Percentiles rank a stretch among this genome's conserved stretches.
Evolutionary conservation across 2,113 vertebrate species (phyloP).

Genomic region (Eidolon helvum): DNA sequence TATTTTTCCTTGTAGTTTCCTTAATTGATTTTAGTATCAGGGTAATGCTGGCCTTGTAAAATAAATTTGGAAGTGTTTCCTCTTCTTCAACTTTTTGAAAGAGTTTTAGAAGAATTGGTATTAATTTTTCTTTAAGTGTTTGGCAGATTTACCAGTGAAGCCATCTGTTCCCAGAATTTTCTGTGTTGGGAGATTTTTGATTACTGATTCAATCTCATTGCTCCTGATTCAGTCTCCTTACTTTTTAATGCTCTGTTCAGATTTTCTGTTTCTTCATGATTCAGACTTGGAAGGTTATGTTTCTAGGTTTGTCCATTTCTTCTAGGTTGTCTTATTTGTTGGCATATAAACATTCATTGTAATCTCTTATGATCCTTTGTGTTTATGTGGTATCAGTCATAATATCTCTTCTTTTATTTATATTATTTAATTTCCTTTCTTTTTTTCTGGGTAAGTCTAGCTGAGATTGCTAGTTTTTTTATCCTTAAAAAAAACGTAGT

Average conservation of each 20-base stretch:
- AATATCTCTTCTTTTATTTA: not conserved
- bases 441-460: not conserved
- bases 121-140: too few species aligned
- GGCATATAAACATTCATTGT: not conserved
- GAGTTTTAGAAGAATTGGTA: too few species aligned
- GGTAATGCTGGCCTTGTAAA: too few species aligned
- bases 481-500: not conserved
- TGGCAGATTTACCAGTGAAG: not conserved
- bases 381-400: not conserved
- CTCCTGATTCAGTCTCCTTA: not conserved
- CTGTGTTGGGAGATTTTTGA: not conserved
- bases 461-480: not conserved
- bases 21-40: not conserved
- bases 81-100: too few species aligned
- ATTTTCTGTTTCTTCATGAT: not conserved
- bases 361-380: not conserved
- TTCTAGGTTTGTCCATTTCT: not conserved
- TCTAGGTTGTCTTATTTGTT: not conserved
- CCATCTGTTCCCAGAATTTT: not conserved
- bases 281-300: not conserved
- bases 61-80: too few species aligned
- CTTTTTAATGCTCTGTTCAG: not conserved
- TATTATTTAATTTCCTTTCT: not conserved
- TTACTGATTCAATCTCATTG: not conserved
- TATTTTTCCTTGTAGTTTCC: not conserved